Conservation (phyloP, 2,113 vertebrate genomes). For the Psittacara wagleri region DNA sequence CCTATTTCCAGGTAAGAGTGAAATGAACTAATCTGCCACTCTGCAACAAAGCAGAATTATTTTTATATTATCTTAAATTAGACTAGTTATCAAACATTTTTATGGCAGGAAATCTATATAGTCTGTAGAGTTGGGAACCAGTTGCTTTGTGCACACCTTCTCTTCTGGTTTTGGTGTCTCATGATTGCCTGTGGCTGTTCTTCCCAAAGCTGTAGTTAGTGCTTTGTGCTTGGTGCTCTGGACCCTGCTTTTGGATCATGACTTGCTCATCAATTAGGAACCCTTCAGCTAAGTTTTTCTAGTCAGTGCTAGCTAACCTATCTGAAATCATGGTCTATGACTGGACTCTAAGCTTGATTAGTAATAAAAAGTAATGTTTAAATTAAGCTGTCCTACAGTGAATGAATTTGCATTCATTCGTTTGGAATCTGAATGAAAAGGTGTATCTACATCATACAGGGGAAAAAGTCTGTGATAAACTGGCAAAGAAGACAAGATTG, state of each 20-base stretch:
- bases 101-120: neutral
- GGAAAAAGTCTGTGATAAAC: neutral
- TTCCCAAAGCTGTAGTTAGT: neutral
- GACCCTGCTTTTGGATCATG: neutral
- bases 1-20: neutral
- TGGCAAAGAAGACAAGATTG: neutral
- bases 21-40: neutral
- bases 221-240: neutral
- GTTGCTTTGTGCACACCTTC: neutral
- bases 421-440: neutral
- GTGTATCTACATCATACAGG: neutral
- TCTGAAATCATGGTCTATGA: neutral
- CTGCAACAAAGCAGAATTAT: neutral
- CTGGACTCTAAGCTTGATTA: neutral
- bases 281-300: neutral
- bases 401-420: neutral
- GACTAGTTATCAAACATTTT: neutral
- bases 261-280: neutral
- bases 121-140: neutral
- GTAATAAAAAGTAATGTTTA: neutral
- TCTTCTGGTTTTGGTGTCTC: neutral
- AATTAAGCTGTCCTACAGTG: neutral
- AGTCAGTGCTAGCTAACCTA: neutral
- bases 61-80: neutral
- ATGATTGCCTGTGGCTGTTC: neutral